phyloP scores from a whole-genome alignment of 2,113 vertebrate species.

The Esox niger region DNA sequence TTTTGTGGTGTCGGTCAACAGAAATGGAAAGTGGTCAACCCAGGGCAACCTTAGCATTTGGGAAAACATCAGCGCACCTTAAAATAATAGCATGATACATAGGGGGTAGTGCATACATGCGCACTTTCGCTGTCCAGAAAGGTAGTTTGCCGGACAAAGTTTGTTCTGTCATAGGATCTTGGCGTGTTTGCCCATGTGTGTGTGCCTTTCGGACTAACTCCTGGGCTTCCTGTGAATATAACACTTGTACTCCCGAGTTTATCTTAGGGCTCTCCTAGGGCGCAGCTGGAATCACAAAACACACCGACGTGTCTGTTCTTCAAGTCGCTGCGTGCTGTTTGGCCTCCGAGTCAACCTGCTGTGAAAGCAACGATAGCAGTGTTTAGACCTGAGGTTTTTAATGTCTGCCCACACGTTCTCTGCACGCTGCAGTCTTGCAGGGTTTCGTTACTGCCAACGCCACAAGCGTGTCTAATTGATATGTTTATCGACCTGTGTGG shows the following conservation, averaged over 20 bases:
- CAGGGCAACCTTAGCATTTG: constrained; percentile 30
- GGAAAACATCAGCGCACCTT: constrained; percentile 35
- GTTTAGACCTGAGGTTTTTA: constrained; percentile 37
- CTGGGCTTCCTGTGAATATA: constrained; percentile 32
- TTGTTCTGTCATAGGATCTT: constrained; percentile 50
- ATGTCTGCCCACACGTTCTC: constrained; percentile 25
- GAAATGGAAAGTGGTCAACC: constrained; percentile 22
- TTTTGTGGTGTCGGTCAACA: constrained; percentile 22
- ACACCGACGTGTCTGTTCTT: constrained; percentile 28
- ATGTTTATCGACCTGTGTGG: neutral
- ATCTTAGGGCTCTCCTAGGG: constrained; percentile 30
- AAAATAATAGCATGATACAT: constrained; percentile 33
- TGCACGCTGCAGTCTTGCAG: neutral
- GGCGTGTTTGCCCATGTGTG: constrained; percentile 21
- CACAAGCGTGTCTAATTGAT: neutral
- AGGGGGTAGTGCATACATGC: constrained; percentile 13
- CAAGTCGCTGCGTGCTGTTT: constrained; percentile 3
- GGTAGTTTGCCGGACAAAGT: constrained; percentile 29
- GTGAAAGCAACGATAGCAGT: constrained; percentile 40
- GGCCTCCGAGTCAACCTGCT: constrained; percentile 27
- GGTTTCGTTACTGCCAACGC: neutral
- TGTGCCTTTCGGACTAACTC: neutral
- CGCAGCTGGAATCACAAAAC: constrained; percentile 57
- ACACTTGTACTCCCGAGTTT: constrained; percentile 36
- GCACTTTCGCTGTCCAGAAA: constrained; percentile 33